These are phyloP conservation scores for Mesoligia furuncula DNA, from an alignment of 2,888 invertebrate species.

Conservation along the genomic window DNA sequence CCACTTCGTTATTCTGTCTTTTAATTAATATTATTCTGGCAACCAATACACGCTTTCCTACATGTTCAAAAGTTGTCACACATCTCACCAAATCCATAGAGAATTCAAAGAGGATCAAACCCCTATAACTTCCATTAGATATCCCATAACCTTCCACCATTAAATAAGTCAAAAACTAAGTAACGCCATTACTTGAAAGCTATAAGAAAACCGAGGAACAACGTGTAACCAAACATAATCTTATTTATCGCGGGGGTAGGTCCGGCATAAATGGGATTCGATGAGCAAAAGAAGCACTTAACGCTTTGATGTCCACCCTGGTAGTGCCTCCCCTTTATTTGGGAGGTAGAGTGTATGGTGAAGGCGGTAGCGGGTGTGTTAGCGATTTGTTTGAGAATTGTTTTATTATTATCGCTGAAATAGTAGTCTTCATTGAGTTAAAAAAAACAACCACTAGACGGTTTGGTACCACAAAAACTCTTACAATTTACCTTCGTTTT, in stretches of 20 bases:
- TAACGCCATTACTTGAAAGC: slow-evolving; percentile 69
- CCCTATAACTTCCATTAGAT: slow-evolving; percentile 55
- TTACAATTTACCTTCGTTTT: too few relatives aligned
- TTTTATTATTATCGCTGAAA: too few relatives aligned
- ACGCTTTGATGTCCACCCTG: slow-evolving; percentile 89
- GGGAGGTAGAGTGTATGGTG: slow-evolving; percentile 13
- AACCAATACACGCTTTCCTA: background rate
- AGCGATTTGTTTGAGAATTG: background rate
- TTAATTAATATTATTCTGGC: background rate
- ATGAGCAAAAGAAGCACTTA: slow-evolving; percentile 87
- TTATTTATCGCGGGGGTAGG: slow-evolving; percentile 87
- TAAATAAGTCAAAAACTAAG: slow-evolving; percentile 66
- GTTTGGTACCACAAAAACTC: too few relatives aligned
- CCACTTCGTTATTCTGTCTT: background rate
- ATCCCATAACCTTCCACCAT: slow-evolving; percentile 58
- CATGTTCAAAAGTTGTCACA: background rate
- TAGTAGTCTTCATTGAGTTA: too few relatives aligned
- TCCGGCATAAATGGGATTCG: slow-evolving; percentile 82
- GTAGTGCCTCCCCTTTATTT: slow-evolving; percentile 77
- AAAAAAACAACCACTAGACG: too few relatives aligned
- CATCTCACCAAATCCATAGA: slow-evolving; percentile 21
- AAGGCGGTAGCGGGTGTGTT: slow-evolving; percentile 7
- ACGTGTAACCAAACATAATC: slow-evolving; percentile 83
- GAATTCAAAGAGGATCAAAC: slow-evolving; percentile 43
- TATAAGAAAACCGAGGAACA: slow-evolving; percentile 73